These are phyloP conservation scores for Drosophila obscura DNA, from an alignment of 1,140 invertebrate species.

Conservation along the genomic window DNA sequence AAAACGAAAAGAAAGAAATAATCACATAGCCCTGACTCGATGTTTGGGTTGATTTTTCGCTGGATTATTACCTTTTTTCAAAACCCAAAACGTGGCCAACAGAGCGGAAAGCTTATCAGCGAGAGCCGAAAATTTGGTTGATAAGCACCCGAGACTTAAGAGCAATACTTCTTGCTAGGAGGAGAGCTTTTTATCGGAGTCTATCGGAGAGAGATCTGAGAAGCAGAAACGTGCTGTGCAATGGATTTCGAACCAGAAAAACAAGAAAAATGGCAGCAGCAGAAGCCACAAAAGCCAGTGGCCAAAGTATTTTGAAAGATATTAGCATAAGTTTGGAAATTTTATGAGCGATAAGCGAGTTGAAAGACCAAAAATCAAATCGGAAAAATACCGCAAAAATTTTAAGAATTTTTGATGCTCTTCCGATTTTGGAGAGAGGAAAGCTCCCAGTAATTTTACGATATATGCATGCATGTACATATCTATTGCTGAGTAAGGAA, in stretches of 20 bases:
- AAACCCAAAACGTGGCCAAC: constrained; percentile 27
- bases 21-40: constrained; percentile 17
- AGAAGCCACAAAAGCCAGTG: constrained; percentile 22
- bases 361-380: constrained; percentile 21
- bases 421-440: too few species aligned
- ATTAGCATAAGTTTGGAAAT: constrained; percentile 61
- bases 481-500: too few species aligned
- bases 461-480: too few species aligned
- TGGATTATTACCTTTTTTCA: neutral
- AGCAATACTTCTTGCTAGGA: constrained; percentile 3
- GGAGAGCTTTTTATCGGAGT: neutral
- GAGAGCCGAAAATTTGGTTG: constrained; percentile 14
- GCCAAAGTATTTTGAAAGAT: constrained; percentile 33
- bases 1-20: constrained; percentile 3
- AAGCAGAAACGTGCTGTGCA: constrained; percentile 40
- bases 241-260: constrained; percentile 60
- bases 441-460: too few species aligned
- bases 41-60: constrained; percentile 4
- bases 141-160: constrained; percentile 25
- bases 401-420: constrained; percentile 1
- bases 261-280: constrained; percentile 55
- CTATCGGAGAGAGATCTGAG: neutral
- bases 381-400: constrained; percentile 10
- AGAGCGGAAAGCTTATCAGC: constrained; percentile 22
- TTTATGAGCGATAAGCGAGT: constrained; percentile 56